Evolutionary conservation across 2,113 vertebrate genomes (phyloP).

Genomic region (Etheostoma spectabile): DNA sequence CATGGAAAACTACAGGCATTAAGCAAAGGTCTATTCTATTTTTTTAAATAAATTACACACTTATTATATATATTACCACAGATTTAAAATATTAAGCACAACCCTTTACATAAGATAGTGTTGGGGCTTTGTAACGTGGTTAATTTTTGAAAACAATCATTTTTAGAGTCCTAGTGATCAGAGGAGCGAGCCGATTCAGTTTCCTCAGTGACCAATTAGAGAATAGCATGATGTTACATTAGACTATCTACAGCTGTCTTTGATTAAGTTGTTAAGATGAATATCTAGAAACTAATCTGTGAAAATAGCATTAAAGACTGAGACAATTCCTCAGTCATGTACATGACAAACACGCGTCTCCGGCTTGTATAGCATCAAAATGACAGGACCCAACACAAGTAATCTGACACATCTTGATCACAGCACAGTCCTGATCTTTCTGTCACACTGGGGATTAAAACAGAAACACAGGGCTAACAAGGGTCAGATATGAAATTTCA

Average conservation of each 20-base stretch:
- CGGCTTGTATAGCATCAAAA: constrained; percentile 63
- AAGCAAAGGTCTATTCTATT: not conserved
- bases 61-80: not conserved
- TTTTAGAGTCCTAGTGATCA: not conserved
- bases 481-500: constrained; percentile 83
- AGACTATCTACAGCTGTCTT: constrained; percentile 3
- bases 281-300: not conserved
- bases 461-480: constrained; percentile 75
- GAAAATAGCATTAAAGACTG: constrained; percentile 16
- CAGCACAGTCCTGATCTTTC: constrained; percentile 80
- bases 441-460: constrained; percentile 82
- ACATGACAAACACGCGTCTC: constrained; percentile 60
- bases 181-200: not conserved
- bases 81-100: constrained; percentile 55
- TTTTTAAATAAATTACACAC: not conserved
- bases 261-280: constrained; percentile 1
- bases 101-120: not conserved
- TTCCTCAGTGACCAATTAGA: constrained; percentile 19
- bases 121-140: not conserved
- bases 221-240: constrained; percentile 19
- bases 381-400: constrained; percentile 72
- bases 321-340: constrained; percentile 32
- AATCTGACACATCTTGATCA: constrained; percentile 83
- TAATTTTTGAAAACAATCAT: not conserved
- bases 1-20: constrained; percentile 20